Conservation (phyloP, 1,140 invertebrate genomes). For the Zaprionus inermis region DNA sequence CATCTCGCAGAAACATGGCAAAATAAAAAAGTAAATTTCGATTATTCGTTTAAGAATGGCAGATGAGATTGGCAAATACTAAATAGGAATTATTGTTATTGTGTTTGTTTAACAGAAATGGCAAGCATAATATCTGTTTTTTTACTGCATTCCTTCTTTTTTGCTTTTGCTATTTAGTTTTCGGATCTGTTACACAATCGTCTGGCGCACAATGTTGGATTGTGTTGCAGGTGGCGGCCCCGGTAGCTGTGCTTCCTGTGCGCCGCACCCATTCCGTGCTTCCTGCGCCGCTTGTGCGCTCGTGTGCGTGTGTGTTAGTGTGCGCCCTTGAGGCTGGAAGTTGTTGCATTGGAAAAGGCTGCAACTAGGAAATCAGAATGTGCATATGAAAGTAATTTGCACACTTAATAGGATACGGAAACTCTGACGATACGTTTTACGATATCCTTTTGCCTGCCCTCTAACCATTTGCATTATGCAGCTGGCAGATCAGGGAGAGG, state of each 20-base stretch:
- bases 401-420: conserved; percentile 81
- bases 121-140: neutral
- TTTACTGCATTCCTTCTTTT: neutral
- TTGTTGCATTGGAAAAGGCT: conserved; percentile 38
- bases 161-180: neutral
- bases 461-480: conserved; percentile 67
- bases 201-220: conserved; percentile 18
- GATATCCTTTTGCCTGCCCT: conserved; percentile 64
- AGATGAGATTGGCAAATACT: neutral
- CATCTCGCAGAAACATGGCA: neutral
- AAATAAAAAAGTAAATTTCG: neutral
- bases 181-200: conserved; percentile 4
- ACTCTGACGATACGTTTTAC: conserved; percentile 75
- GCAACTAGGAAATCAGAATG: conserved; percentile 78
- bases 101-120: neutral
- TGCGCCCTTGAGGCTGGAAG: conserved; percentile 20
- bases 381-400: conserved; percentile 81
- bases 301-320: neutral
- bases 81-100: neutral
- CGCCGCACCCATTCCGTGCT: conserved; percentile 12
- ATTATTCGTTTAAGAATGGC: neutral
- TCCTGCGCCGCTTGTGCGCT: conserved; percentile 11
- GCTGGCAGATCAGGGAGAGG: conserved; percentile 3
- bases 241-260: conserved; percentile 27
- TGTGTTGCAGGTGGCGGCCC: conserved; percentile 26